These are phyloP conservation scores for Scaptomyza cyrtandrae DNA, from an alignment of 2,888 invertebrate genomes.

Conservation along the genomic window DNA sequence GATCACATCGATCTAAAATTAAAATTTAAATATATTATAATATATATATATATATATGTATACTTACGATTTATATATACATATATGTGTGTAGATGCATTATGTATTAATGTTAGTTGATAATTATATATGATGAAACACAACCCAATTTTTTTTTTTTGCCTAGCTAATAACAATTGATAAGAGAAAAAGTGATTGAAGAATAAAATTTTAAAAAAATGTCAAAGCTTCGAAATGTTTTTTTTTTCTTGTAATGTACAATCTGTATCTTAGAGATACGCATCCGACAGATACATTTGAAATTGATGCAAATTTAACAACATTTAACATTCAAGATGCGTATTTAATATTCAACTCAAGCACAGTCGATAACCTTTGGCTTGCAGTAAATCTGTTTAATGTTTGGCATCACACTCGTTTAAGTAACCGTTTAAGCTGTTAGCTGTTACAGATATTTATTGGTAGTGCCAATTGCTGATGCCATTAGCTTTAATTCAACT, in stretches of 20 bases:
- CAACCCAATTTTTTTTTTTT: conserved; percentile 60
- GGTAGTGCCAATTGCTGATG: conserved; percentile 17
- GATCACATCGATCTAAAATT: conserved; percentile 42
- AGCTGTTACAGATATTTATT: conserved; percentile 10
- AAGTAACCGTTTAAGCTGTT: conserved; percentile 24
- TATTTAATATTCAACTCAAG: background rate
- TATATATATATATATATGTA: conserved; percentile 29
- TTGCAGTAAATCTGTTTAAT: background rate
- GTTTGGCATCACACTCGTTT: conserved; percentile 19
- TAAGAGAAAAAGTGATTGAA: conserved; percentile 75
- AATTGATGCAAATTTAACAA: background rate
- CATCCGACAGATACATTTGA: background rate
- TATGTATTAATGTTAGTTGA: conserved; percentile 70
- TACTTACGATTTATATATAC: conserved; percentile 2
- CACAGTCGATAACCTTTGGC: background rate
- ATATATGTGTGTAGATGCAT: conserved; percentile 42
- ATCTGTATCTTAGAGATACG: background rate
- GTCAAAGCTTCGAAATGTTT: conserved; percentile 5
- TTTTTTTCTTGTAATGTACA: background rate
- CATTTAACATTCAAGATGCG: background rate
- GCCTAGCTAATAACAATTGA: conserved; percentile 74
- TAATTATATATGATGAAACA: conserved; percentile 47
- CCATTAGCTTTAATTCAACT: conserved; percentile 28
- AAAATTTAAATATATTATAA: conserved; percentile 21
- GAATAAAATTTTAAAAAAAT: conserved; percentile 71